Percentiles rank a stretch among this genome's conserved stretches.
Conservation (phyloP, 2,113 vertebrate species). For the Oxygymnocypris stewartii region DNA sequence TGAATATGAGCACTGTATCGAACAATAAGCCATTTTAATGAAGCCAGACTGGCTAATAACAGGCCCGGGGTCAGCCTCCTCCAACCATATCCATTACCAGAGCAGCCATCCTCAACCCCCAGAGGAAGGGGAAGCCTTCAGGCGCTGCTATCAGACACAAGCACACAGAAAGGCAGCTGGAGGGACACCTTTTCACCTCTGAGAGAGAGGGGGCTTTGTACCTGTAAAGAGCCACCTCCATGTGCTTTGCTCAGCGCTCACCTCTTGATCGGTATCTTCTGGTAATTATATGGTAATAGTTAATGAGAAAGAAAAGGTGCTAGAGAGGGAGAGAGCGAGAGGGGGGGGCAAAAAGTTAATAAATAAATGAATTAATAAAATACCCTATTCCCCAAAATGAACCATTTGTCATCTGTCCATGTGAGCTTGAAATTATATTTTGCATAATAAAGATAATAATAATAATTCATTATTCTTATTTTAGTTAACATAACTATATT, state of each 20-base stretch:
- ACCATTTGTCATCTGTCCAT: no score
- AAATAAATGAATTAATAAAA: no score
- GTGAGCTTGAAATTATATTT: no score
- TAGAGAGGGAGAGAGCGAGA: no score
- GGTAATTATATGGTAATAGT: not conserved
- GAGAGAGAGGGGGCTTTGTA: slow-evolving; percentile 30
- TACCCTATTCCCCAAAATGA: no score
- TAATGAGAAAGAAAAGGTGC: not conserved
- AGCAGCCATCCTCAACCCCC: slow-evolving; percentile 67
- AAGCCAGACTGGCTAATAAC: slow-evolving; percentile 77
- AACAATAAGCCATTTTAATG: slow-evolving; percentile 81
- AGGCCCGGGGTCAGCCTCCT: slow-evolving; percentile 75
- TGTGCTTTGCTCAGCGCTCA: not conserved
- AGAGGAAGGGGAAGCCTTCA: slow-evolving; percentile 66
- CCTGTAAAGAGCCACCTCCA: slow-evolving; percentile 8
- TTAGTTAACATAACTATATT: no score
- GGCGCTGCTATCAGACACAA: slow-evolving; percentile 72
- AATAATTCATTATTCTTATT: no score
- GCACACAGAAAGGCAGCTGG: slow-evolving; percentile 48
- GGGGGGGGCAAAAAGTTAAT: no score
- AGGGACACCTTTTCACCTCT: slow-evolving; percentile 44
- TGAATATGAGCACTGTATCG: slow-evolving; percentile 75
- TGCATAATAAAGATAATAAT: no score
- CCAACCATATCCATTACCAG: slow-evolving; percentile 74
- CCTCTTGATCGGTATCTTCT: slow-evolving; percentile 24